Conservation (phyloP, 2,888 invertebrate genomes). For the Microchrysa polita region DNA sequence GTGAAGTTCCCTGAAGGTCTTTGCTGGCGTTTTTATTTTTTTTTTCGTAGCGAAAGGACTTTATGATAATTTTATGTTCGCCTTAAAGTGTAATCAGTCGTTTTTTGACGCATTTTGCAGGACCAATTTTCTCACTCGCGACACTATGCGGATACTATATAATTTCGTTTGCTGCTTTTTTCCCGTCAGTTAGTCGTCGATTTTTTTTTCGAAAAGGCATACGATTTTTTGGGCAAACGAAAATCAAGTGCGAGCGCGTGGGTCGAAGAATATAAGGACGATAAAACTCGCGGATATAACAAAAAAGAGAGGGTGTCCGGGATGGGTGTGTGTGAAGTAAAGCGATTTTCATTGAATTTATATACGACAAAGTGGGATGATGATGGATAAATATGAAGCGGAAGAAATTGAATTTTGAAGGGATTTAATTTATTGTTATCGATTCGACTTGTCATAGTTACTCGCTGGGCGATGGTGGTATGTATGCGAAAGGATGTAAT, state of each 20-base stretch:
- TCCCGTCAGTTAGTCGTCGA: too few species aligned
- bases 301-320: too few species aligned
- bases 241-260: too few species aligned
- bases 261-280: neutral
- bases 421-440: slow-evolving; percentile 42
- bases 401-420: slow-evolving; percentile 40
- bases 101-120: slow-evolving; percentile 4
- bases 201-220: too few species aligned
- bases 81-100: slow-evolving; percentile 41
- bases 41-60: slow-evolving; percentile 36
- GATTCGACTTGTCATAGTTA: neutral
- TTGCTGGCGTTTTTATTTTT: too few species aligned
- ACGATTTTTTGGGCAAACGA: too few species aligned
- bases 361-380: neutral
- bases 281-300: slow-evolving; percentile 7
- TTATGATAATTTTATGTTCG: slow-evolving; percentile 44
- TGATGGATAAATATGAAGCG: slow-evolving; percentile 32
- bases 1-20: slow-evolving; percentile 24
- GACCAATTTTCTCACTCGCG: slow-evolving; percentile 4
- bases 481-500: neutral
- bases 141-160: neutral
- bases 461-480: neutral
- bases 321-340: slow-evolving; percentile 1
- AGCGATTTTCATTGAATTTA: slow-evolving; percentile 5
- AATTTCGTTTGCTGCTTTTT: neutral